phyloP scores from a whole-genome alignment of 2,888 invertebrate genomes.

The Agriopis aurantiaria region DNA sequence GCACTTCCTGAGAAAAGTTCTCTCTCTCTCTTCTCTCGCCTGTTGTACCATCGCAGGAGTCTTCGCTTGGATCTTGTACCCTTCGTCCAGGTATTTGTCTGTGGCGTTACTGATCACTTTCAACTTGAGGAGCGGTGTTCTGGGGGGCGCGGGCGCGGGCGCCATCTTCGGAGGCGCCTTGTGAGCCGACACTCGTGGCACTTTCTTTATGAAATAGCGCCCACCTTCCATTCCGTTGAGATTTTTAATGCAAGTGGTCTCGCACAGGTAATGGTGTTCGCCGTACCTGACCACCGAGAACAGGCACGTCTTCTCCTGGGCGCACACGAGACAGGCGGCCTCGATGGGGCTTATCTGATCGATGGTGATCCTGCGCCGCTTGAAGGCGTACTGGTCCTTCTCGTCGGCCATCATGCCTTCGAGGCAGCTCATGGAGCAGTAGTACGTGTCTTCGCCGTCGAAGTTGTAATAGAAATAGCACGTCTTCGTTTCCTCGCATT shows the following conservation, averaged over 20 bases:
- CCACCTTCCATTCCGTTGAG: conserved; percentile 74
- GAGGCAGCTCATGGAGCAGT: conserved; percentile 85
- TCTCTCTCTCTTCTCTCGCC: conserved; percentile 85
- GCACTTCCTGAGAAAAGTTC: conserved; percentile 86
- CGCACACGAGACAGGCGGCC: conserved; percentile 80
- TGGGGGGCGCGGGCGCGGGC: conserved; percentile 17
- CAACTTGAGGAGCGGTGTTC: conserved; percentile 76
- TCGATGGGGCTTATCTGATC: conserved; percentile 65
- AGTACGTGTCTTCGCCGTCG: conserved; percentile 79
- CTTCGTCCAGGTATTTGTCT: conserved; percentile 83
- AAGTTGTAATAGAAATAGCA: conserved; percentile 81
- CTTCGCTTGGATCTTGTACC: conserved; percentile 86
- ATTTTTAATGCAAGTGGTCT: conserved; percentile 85
- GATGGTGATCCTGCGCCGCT: conserved; percentile 82
- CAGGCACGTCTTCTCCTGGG: conserved; percentile 76
- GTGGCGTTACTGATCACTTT: conserved; percentile 84
- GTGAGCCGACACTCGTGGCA: conserved; percentile 18
- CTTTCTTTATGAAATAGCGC: conserved; percentile 69
- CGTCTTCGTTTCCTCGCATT: conserved; percentile 76
- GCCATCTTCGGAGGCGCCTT: conserved; percentile 12
- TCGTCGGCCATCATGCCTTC: conserved; percentile 84
- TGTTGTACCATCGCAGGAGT: conserved; percentile 86
- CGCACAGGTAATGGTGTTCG: conserved; percentile 82
- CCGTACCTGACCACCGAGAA: conserved; percentile 84
- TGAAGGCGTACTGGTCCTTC: conserved; percentile 84